Base-by-base conservation (phyloP, 2,113 vertebrate genomes). In the Charadrius vociferus region DNA sequence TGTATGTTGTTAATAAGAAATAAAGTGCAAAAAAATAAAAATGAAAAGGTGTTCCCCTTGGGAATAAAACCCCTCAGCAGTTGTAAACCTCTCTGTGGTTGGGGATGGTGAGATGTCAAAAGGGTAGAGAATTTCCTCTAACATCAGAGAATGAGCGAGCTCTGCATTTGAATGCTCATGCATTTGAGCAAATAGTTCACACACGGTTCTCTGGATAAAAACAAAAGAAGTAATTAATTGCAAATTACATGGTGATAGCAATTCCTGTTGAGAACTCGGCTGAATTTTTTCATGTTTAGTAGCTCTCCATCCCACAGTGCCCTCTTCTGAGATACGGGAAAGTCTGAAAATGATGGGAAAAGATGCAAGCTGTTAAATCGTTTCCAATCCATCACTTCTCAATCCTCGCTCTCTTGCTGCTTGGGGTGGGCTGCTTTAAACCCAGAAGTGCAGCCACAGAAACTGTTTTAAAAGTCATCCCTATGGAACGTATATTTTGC, bases 221-320 rank as follows among this genome's bases (percentile, higher is more conserved):
- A 94, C 89, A 97, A 97, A 96, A 95, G 70, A 80, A 95, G 89
- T 78, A 95, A 97, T 97, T 97, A 96, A 97, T 97, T 94, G 80
- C 49, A 96, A 97, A 98, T 97, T 93, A 81, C 74, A 91, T 80
- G 66, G 91, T 88, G 84, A 78, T 83, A 80, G 50, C 47, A 92
- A 85, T 83, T 97, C 63, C 65, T 89, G 71, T 94, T 90, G 93
- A 81, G 92, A 86, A 71, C 34, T 93, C 1, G 1, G 72, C 39
- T 91, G 58, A 84, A 83, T 97, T 94, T 72, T 88, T 91, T 71
- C 6, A 13, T 49, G 96, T 88, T 90, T 90, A 95, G 88, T 61
- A 93, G 96, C 95, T 98, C 92, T 90, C 84, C 97, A 96, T 96
- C 93, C 94, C 91, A 98, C 97, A 98, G 92, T 95, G 98, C 97